Conservation (phyloP, 1,140 invertebrate species). For the Microvelia longipes region DNA sequence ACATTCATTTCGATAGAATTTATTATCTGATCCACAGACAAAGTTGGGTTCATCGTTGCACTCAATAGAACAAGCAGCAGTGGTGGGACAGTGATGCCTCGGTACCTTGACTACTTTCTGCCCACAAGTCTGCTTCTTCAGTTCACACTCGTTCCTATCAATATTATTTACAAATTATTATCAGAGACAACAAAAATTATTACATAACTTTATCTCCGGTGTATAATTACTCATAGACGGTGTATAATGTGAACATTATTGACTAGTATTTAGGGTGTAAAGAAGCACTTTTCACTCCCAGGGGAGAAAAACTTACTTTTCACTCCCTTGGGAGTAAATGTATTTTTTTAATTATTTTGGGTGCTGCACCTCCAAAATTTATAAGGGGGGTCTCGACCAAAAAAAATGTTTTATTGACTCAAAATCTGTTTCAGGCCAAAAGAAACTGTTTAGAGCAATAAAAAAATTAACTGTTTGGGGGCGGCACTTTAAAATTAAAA, state of each 20-base stretch:
- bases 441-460: too few relatives aligned
- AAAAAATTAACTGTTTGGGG: too few relatives aligned
- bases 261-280: too few relatives aligned
- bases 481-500: too few relatives aligned
- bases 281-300: too few relatives aligned
- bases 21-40: constrained; percentile 82
- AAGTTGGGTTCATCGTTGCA: constrained; percentile 56
- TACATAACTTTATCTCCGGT: neutral
- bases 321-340: too few relatives aligned
- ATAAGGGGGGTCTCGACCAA: too few relatives aligned
- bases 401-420: too few relatives aligned
- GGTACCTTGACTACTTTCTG: constrained; percentile 65
- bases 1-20: constrained; percentile 82
- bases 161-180: neutral
- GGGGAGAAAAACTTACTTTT: too few relatives aligned
- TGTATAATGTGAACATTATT: neutral
- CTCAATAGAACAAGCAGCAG: constrained; percentile 59
- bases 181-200: neutral
- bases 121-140: constrained; percentile 66
- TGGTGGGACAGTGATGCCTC: constrained; percentile 62
- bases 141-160: constrained; percentile 66
- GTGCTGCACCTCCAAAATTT: too few relatives aligned
- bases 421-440: too few relatives aligned
- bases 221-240: neutral
- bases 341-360: too few relatives aligned